Base-by-base conservation (phyloP, 2,888 invertebrate genomes). In the Sialis fuliginosa region DNA sequence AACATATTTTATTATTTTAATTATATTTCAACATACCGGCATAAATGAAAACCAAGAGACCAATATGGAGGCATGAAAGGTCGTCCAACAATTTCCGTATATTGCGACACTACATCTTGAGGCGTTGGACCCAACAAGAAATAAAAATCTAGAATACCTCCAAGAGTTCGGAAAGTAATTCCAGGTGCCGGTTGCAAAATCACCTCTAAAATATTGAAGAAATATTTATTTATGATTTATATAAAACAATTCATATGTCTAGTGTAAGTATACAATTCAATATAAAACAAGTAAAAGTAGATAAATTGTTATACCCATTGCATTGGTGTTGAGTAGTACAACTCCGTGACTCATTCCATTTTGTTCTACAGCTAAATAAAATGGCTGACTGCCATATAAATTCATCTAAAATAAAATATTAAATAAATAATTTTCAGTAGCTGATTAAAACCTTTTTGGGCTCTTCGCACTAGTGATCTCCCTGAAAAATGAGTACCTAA, bases 1-100 rank as follows among this genome's bases (percentile, higher is more conserved):
- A 22, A 22, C 22, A 22, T 22, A 2, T 22, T 22, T 4, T 22
- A 22, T 2, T 22, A 22, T 22, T 22, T 2, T 22, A 22, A 22
- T 22, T 22, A 22, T 22, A 22, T 22, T 22, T 10, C 7, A 8
- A 7, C 30, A 31, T 54, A 81, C 72, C 79, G 75, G 71, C 87
- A 86, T 32, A 91, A 66, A 65, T 92, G 91, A 63, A 88, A 91
- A 1, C 91, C 92, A 1, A 92, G 71, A 1, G 81, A 70, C 91
- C 91, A 92, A 60, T 84, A 87, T 0, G 91, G 88, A 1, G 90
- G 90, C 72, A 91, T 71, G 58, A 75, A 74, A 0, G 90, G 87
- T 49, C 74, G 67, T 0, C 89, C 89, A 8, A 90, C 71, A 5
- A 84, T 57, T 49, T 71, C 70, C 0, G 80, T 74, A 58, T 83